These are phyloP conservation scores for Drosophila chauvacae DNA, from an alignment of 1,140 invertebrate species.

Conservation along the genomic window DNA sequence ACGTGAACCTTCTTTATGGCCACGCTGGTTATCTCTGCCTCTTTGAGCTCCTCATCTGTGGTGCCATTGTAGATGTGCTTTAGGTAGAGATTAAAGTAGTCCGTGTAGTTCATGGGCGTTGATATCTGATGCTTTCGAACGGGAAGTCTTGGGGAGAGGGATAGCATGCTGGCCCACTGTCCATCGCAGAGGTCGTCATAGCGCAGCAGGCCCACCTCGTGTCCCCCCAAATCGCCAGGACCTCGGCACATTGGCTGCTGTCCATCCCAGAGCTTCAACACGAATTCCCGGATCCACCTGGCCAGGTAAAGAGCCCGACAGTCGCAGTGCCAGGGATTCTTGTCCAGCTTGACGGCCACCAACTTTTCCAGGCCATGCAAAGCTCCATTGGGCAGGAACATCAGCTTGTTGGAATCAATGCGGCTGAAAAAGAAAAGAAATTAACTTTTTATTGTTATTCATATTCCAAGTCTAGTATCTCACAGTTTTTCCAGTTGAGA, in stretches of 20 bases:
- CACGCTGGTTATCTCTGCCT: constrained; percentile 72
- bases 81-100: constrained; percentile 82
- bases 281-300: constrained; percentile 87
- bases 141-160: constrained; percentile 89
- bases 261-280: constrained; percentile 90
- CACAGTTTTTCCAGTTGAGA: constrained; percentile 85
- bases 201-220: constrained; percentile 86
- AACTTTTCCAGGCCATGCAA: constrained; percentile 89
- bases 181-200: constrained; percentile 92
- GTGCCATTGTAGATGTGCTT: constrained; percentile 80
- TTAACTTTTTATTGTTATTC: neutral
- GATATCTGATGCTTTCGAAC: constrained; percentile 82
- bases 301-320: constrained; percentile 91
- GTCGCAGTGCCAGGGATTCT: constrained; percentile 95
- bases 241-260: constrained; percentile 89
- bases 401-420: constrained; percentile 92
- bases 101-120: constrained; percentile 81
- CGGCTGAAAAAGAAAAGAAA: constrained; percentile 85
- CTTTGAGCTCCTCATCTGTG: constrained; percentile 69
- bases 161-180: constrained; percentile 93
- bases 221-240: constrained; percentile 86
- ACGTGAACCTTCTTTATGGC: constrained; percentile 72
- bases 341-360: constrained; percentile 90
- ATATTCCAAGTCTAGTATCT: constrained; percentile 39
- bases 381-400: constrained; percentile 88